Evolutionary conservation across 2,888 invertebrate genomes (phyloP).

Genomic region (Aricia artaxerxes): DNA sequence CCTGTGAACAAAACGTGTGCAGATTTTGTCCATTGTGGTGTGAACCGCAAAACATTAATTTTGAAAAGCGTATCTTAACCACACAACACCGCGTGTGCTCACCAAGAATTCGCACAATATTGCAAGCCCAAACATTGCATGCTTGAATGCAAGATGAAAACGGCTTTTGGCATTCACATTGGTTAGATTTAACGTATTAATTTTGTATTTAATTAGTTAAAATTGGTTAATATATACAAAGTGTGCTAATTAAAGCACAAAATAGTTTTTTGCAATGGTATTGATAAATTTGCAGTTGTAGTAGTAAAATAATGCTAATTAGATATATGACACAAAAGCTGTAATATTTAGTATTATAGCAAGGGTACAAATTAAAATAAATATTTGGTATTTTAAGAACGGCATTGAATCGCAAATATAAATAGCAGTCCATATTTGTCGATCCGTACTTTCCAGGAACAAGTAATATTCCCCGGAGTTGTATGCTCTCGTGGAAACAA

Average conservation of each 20-base stretch:
- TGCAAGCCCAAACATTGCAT: conserved; percentile 33
- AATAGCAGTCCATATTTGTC: neutral
- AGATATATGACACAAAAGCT: too few species aligned
- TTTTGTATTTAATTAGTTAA: neutral
- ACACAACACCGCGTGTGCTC: conserved; percentile 35
- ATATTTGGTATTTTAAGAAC: neutral
- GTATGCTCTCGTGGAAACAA: neutral
- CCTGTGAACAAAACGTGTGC: conserved; percentile 17
- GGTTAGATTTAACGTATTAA: neutral
- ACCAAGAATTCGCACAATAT: conserved; percentile 32
- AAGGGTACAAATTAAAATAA: neutral
- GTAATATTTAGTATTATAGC: too few species aligned
- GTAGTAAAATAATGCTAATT: too few species aligned
- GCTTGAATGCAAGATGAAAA: conserved; percentile 40
- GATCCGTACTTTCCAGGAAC: neutral
- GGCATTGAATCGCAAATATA: neutral
- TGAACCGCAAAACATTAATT: conserved; percentile 41
- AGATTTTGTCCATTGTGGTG: conserved; percentile 37
- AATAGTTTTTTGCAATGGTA: too few species aligned
- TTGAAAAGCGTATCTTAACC: conserved; percentile 39
- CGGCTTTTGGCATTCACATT: conserved; percentile 22
- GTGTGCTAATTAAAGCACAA: too few species aligned
- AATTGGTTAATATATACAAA: too few species aligned
- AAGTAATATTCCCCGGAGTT: neutral
- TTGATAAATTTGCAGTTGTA: too few species aligned